Base-by-base conservation (phyloP, 2,888 invertebrate species). In the Rotaria socialis region DNA sequence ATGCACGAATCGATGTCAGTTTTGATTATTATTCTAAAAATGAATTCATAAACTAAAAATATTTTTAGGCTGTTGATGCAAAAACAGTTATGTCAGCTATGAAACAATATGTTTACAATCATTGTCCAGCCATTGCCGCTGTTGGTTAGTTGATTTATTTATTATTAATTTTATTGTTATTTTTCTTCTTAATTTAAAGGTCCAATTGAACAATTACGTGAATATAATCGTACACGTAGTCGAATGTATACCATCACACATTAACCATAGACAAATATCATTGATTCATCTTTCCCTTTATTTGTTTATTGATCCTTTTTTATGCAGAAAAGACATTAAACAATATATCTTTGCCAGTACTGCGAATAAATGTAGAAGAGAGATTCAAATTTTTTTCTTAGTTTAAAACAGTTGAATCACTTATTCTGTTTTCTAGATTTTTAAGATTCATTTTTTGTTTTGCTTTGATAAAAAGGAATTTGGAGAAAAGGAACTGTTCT, bases 101-200 rank as follows among this genome's bases (percentile, higher is more conserved):
- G 91, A 95, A 94, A 93, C 96, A 96, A 90, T 97, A 96, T 92
- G 93, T 98, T 89, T 97, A 95, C 90, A 96, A 97, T 92, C 94
- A 94, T 89, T 96, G 96, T 92, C 97, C 97, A 24, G 96, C 94
- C 14, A 94, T 97, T 0, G 96, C 96, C 85, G 96, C 95, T 74
- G 95, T 98, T 87, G 97, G 97, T 87, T 95, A 95, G 86, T 87
- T 41, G 3, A 75, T 24, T 22, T 22, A 22, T 52, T 60, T 22
- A 55, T 8, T 5, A 74, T 22, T 74, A 22, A 41, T 24, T 80
- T 14, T 22, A 14, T 22, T 52, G 3, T 16, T 16, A 52, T 11
- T 52, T 41, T 7, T 41, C 10, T 80, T n/a, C 19, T n/a, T 47
- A 88, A 85, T 58, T 88, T 89, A 58, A 89, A 91, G 91, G 91